Conservation (phyloP, 2,113 vertebrate species). For the Heterotilapia buettikoferi region DNA sequence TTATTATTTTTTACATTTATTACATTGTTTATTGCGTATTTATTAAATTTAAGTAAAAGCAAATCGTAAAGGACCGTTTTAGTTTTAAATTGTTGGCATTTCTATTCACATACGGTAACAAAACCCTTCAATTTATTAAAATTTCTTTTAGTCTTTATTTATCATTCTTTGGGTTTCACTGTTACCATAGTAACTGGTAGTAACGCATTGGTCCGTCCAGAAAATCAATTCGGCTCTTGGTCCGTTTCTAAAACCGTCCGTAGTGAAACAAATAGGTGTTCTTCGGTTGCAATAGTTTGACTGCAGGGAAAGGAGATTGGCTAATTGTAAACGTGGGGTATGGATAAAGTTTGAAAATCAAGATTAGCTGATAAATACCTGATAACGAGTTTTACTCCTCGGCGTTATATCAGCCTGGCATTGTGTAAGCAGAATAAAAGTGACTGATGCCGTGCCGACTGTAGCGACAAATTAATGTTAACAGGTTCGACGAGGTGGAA, state of each 20-base stretch:
- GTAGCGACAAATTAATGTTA: neutral
- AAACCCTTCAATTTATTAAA: neutral
- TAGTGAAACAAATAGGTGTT: constrained; percentile 2
- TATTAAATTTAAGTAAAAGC: neutral
- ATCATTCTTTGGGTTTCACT: neutral
- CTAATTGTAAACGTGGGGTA: neutral
- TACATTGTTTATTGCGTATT: neutral
- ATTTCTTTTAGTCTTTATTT: neutral
- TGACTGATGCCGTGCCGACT: too few relatives aligned
- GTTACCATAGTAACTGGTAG: neutral
- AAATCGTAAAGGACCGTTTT: neutral
- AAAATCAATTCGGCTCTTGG: neutral
- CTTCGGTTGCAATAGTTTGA: neutral
- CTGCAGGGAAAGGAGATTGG: neutral
- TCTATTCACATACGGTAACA: neutral
- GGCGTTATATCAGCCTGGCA: neutral
- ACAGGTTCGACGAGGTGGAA: neutral
- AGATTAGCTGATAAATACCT: neutral
- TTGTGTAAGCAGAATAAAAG: neutral
- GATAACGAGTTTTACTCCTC: neutral
- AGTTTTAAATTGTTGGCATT: neutral
- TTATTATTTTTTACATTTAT: neutral
- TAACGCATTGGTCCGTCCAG: neutral
- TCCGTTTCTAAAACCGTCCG: constrained; percentile 23
- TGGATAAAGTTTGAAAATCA: neutral